A percentile compares a stretch with the other conserved stretches of the same genome.
phyloP scores from a whole-genome alignment of 2,888 invertebrate genomes.

The Apocheima hispidaria region DNA sequence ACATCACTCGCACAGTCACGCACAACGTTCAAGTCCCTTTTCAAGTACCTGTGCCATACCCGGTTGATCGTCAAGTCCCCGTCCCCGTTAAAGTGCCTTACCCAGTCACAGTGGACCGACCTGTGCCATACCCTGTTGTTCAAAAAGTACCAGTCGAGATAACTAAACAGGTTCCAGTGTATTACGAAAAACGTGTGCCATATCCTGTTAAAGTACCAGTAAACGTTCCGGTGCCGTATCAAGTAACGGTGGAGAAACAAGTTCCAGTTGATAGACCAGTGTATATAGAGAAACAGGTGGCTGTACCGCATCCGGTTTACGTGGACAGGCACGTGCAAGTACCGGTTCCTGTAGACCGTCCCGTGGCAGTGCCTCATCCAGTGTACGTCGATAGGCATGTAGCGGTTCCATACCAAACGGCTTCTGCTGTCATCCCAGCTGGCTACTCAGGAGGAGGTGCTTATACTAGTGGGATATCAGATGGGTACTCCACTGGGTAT shows the following conservation, averaged over 20 bases:
- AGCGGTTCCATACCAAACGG: slow-evolving; percentile 51
- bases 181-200: slow-evolving; percentile 80
- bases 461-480: slow-evolving; percentile 3
- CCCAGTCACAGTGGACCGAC: slow-evolving; percentile 83
- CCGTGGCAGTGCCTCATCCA: slow-evolving; percentile 76
- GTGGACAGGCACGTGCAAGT: slow-evolving; percentile 86
- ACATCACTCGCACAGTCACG: slow-evolving; percentile 78
- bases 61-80: slow-evolving; percentile 78
- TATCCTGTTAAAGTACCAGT: slow-evolving; percentile 84
- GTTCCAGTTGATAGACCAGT: slow-evolving; percentile 87
- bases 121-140: slow-evolving; percentile 82
- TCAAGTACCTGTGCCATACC: slow-evolving; percentile 82
- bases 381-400: slow-evolving; percentile 66
- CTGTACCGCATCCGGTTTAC: slow-evolving; percentile 83
- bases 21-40: slow-evolving; percentile 77
- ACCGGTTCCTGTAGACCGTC: slow-evolving; percentile 87
- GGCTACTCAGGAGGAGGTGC: slow-evolving; percentile 34
- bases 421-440: slow-evolving; percentile 41
- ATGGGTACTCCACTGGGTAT: slow-evolving; percentile 22
- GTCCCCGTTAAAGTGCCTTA: slow-evolving; percentile 83
- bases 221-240: slow-evolving; percentile 85
- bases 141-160: slow-evolving; percentile 83
- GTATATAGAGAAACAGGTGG: slow-evolving; percentile 84
- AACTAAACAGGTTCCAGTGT: slow-evolving; percentile 79
- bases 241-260: slow-evolving; percentile 85